Conservation (phyloP, 2,888 invertebrate genomes). For the Leptura quadrifasciata region DNA sequence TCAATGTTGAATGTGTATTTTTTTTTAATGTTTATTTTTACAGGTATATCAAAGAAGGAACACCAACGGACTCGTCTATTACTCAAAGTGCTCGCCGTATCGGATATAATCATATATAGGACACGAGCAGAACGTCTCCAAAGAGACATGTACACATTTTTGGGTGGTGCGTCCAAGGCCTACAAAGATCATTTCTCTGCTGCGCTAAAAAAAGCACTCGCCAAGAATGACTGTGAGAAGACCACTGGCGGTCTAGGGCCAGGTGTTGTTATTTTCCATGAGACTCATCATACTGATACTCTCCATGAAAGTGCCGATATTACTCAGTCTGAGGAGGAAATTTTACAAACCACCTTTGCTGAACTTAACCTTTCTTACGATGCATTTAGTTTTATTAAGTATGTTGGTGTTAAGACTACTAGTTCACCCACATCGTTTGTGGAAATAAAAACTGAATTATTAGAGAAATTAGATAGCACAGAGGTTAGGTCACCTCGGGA, state of each 20-base stretch:
- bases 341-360: slow-evolving; percentile 78
- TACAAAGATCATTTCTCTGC: slow-evolving; percentile 84
- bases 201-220: slow-evolving; percentile 73
- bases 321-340: slow-evolving; percentile 79
- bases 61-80: slow-evolving; percentile 82
- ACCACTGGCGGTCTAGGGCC: slow-evolving; percentile 76
- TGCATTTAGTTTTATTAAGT: slow-evolving; percentile 83
- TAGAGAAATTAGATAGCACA: slow-evolving; percentile 81
- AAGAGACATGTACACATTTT: slow-evolving; percentile 85
- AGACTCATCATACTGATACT: slow-evolving; percentile 83
- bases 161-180: slow-evolving; percentile 85
- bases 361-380: slow-evolving; percentile 80
- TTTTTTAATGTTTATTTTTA: slow-evolving; percentile 15
- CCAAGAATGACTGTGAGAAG: slow-evolving; percentile 59
- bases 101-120: slow-evolving; percentile 86
- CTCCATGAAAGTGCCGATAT: slow-evolving; percentile 77
- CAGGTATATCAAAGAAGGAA: slow-evolving; percentile 75
- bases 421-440: slow-evolving; percentile 78
- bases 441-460: slow-evolving; percentile 77
- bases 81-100: slow-evolving; percentile 87
- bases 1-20: neutral
- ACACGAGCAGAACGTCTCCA: slow-evolving; percentile 85
- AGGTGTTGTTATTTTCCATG: slow-evolving; percentile 86
- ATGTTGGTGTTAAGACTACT: slow-evolving; percentile 79
- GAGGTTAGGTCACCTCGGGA: slow-evolving; percentile 82